phyloP scores from a whole-genome alignment of 2,113 vertebrate species.

The Macaca nemestrina region DNA sequence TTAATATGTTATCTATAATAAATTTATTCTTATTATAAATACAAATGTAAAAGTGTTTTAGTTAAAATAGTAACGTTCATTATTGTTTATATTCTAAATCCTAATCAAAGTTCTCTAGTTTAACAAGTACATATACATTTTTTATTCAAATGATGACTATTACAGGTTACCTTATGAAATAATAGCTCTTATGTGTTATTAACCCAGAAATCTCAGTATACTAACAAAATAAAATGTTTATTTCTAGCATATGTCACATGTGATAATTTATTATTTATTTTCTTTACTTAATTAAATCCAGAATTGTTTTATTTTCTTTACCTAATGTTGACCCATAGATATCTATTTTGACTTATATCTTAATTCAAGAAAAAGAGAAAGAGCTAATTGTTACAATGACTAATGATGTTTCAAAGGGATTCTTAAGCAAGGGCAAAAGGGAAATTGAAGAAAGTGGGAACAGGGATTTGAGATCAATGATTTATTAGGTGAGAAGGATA shows the following conservation, averaged over 20 bases:
- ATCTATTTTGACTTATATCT: not conserved
- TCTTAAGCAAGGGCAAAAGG: not conserved
- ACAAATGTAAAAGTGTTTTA: not conserved
- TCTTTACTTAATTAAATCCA: not conserved
- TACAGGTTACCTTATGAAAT: not conserved
- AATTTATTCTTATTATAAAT: not conserved
- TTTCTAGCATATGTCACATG: not conserved
- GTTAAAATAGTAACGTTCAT: not conserved
- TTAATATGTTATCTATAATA: not conserved
- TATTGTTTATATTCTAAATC: not conserved
- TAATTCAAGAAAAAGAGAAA: not conserved
- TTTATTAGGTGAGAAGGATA: too few relatives aligned
- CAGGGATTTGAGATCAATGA: not conserved
- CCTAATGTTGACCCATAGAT: not conserved
- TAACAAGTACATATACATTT: not conserved
- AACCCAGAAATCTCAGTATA: not conserved
- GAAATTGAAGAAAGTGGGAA: not conserved
- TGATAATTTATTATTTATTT: not conserved
- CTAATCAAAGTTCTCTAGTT: not conserved
- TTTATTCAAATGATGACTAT: not conserved
- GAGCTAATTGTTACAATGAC: not conserved
- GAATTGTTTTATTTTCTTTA: not conserved
- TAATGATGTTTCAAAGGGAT: not conserved
- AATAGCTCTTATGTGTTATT: not conserved
- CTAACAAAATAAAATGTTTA: not conserved